Evolutionary conservation across 1,140 invertebrate species (phyloP).

Genomic region (Lepidurus arcticus): DNA sequence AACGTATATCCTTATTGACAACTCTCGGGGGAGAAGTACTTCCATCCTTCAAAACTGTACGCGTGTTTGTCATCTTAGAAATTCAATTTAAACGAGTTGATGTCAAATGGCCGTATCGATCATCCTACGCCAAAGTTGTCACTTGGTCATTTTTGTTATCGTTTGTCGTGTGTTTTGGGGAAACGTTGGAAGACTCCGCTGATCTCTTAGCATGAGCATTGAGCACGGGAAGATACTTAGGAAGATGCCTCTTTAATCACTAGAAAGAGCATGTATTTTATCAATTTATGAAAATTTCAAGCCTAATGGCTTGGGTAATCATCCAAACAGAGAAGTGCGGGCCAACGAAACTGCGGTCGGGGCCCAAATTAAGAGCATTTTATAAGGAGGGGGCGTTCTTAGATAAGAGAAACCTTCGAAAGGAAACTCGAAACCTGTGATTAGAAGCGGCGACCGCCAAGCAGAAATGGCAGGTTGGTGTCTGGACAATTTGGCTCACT

Average conservation of each 20-base stretch:
- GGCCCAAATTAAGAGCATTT: too few relatives aligned
- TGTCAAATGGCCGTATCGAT: not conserved
- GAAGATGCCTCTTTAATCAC: too few relatives aligned
- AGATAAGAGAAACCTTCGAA: not conserved
- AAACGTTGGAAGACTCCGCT: too few relatives aligned
- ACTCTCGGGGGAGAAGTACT: not conserved
- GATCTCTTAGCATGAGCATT: too few relatives aligned
- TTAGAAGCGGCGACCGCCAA: not conserved
- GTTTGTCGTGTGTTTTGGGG: not conserved
- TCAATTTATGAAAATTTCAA: too few relatives aligned
- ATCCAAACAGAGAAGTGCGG: too few relatives aligned
- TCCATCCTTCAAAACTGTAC: constrained; percentile 1
- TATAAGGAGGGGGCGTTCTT: too few relatives aligned
- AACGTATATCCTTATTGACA: not conserved
- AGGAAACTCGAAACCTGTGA: not conserved
- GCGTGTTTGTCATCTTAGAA: not conserved
- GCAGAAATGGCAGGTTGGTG: not conserved
- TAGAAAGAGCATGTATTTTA: too few relatives aligned
- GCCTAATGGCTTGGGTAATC: too few relatives aligned
- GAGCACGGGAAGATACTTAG: too few relatives aligned
- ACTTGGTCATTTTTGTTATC: not conserved
- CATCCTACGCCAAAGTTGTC: not conserved
- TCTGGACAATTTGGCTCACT: not conserved
- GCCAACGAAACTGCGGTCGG: too few relatives aligned
- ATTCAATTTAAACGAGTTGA: not conserved